Evolutionary conservation across 2,797 vertebrate genomes (phyloP).

Genomic region (Avahi laniger): DNA sequence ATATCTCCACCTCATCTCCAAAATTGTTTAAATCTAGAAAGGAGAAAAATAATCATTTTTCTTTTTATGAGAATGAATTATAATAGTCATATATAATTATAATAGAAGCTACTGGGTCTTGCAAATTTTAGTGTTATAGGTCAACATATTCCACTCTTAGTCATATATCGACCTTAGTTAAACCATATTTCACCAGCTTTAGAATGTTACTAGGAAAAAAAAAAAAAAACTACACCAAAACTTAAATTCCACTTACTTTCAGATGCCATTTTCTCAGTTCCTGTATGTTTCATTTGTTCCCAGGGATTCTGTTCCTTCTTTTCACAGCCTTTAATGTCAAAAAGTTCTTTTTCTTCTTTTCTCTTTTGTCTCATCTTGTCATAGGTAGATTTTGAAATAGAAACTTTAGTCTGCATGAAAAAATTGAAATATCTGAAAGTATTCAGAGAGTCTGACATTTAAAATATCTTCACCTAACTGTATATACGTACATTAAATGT

Average conservation of each 20-base stretch:
- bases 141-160: neutral
- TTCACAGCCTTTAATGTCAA: conserved; percentile 70
- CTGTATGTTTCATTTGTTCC: conserved; percentile 78
- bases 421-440: conserved; percentile 44
- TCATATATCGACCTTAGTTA: neutral
- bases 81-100: neutral
- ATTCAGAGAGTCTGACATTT: conserved; percentile 42
- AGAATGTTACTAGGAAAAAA: neutral
- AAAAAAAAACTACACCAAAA: neutral
- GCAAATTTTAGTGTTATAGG: neutral
- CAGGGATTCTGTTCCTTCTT: conserved; percentile 78
- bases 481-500: neutral
- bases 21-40: conserved; percentile 84
- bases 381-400: conserved; percentile 86
- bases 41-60: conserved; percentile 14
- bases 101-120: neutral
- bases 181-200: neutral
- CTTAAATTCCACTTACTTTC: conserved; percentile 78
- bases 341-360: conserved; percentile 84
- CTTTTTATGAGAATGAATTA: neutral
- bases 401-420: conserved; percentile 84
- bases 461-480: conserved; percentile 29
- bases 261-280: conserved; percentile 72
- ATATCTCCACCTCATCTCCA: conserved; percentile 76
- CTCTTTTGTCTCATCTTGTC: conserved; percentile 88